These are phyloP conservation scores for Australoheros facetus DNA, from an alignment of 2,797 vertebrate genomes.

Conservation along the genomic window DNA sequence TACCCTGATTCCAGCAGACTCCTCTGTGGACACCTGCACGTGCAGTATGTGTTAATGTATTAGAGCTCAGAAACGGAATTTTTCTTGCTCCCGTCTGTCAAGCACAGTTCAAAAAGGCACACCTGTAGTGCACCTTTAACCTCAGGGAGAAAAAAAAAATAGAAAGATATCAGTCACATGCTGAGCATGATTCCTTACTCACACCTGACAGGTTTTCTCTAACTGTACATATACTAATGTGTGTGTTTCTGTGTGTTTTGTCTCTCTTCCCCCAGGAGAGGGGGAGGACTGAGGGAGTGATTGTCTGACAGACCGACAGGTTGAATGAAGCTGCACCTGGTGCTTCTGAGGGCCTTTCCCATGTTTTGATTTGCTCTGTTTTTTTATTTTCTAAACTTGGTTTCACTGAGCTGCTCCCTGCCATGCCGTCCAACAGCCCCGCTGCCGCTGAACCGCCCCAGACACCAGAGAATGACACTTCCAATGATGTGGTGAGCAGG, in stretches of 20 bases:
- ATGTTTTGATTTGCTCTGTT: slow-evolving; percentile 68
- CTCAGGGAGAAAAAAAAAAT: neutral
- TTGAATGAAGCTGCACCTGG: slow-evolving; percentile 72
- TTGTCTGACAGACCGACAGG: slow-evolving; percentile 29
- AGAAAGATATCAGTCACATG: neutral
- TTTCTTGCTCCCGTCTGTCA: slow-evolving; percentile 42
- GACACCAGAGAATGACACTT: slow-evolving; percentile 65
- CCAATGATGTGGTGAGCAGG: slow-evolving; percentile 68
- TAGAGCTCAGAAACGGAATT: slow-evolving; percentile 21
- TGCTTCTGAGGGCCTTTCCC: slow-evolving; percentile 54
- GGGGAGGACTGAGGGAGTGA: slow-evolving; percentile 47
- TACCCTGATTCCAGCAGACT: slow-evolving; percentile 30
- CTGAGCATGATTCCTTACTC: slow-evolving; percentile 14
- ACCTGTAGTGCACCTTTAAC: slow-evolving; percentile 27
- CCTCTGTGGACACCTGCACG: slow-evolving; percentile 54
- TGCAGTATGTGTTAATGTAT: slow-evolving; percentile 8
- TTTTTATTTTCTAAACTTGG: slow-evolving; percentile 42
- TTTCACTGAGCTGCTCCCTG: slow-evolving; percentile 43
- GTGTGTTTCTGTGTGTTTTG: slow-evolving; percentile 27
- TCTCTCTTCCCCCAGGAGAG: slow-evolving; percentile 46
- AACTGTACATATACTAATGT: slow-evolving; percentile 9
- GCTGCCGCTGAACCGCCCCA: slow-evolving; percentile 63
- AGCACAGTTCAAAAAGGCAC: slow-evolving; percentile 8
- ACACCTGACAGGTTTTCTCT: slow-evolving; percentile 21
- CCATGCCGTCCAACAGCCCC: slow-evolving; percentile 80